Base-by-base conservation (phyloP, 2,888 invertebrate genomes). In the Agonopterix alstromeriana region DNA sequence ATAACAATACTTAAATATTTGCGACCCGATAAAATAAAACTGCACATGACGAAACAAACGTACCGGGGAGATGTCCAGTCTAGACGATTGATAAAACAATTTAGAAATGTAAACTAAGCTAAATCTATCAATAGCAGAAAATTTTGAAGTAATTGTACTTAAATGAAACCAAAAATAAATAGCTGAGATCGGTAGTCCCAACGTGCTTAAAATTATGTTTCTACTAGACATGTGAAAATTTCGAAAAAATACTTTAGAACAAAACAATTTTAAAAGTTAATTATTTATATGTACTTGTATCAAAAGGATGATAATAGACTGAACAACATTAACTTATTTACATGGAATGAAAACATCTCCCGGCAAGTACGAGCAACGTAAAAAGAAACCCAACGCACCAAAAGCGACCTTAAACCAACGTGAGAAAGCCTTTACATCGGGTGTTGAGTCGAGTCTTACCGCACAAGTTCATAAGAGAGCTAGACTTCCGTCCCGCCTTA, bases 381-480 rank as follows among this genome's bases (percentile, higher is more conserved):
- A 81, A 60, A 64, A 66, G 63, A 73, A 65, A 79, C 81, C 85
- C 82, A 81, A 80, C 75, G 81, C 81, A 82, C 84, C 86, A 77
- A 61, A 79, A 82, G 82, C 82, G 67, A 71, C 76, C 70, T 65
- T 60, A 65, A 58, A 73, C 76, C 76, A 73, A 73, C 68, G 80
- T 82, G 83, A 74, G 70, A 81, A 82, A 82, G 81, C 67, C 67
- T 71, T 79, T 72, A 75, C 71, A 67, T 73, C 76, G 76, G 27
- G 68, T 63, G 70, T 71, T 65, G 65, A 68, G 78, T 79, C 70
- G 65, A 71, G 78, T 92, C 96, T 96, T 96, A 96, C 96, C 96
- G 93, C 95, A 95, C 92, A 96, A 92, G 93, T 96, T 96, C 95
- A 96, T 95, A 91, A 96, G 93, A 88, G 96, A 96, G 93, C 95